Evolutionary conservation across 2,113 vertebrate species (phyloP).

Genomic region (Gavia stellata): DNA sequence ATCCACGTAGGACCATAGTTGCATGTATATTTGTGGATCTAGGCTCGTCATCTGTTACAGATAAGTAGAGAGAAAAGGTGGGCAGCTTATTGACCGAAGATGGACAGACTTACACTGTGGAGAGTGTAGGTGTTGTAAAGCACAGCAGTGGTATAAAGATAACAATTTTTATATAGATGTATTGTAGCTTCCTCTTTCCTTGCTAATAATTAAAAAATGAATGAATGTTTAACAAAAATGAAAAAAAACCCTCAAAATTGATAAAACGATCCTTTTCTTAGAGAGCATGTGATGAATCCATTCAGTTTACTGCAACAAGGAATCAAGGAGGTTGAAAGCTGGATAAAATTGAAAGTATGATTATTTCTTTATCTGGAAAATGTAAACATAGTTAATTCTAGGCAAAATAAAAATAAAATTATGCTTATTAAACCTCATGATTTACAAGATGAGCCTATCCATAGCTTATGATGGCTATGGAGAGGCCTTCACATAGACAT

Average conservation of each 20-base stretch:
- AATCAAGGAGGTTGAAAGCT: background rate
- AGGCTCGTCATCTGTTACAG: fast-evolving
- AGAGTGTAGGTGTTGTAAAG: background rate
- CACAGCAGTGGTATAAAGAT: background rate
- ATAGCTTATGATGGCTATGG: background rate
- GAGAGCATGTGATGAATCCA: background rate
- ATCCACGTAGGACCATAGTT: background rate
- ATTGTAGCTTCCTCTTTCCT: background rate
- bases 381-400: background rate
- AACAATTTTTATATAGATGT: background rate
- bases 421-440: background rate
- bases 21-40: background rate
- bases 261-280: background rate
- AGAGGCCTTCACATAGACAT: background rate
- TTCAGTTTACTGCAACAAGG: background rate
- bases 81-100: background rate
- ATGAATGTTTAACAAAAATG: background rate
- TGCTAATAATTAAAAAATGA: background rate
- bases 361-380: background rate
- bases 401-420: background rate
- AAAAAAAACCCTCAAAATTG: background rate
- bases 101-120: background rate
- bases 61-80: background rate
- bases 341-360: background rate
- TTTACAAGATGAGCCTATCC: background rate